Conservation (phyloP, 2,888 invertebrate species). For the Julus scanicus region DNA sequence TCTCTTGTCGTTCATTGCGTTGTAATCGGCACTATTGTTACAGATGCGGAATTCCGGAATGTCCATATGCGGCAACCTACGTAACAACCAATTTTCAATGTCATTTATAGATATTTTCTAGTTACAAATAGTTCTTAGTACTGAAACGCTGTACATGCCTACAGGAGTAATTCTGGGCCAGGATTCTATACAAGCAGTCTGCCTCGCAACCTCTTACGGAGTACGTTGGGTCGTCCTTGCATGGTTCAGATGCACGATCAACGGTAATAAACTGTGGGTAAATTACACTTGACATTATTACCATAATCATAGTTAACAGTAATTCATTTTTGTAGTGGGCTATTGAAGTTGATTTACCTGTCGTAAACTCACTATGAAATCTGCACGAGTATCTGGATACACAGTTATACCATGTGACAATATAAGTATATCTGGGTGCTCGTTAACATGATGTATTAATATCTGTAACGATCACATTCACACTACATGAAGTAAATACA, state of each 20-base stretch:
- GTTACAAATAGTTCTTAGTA: not conserved
- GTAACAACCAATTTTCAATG: not conserved
- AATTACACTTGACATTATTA: not conserved
- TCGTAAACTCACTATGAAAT: not conserved
- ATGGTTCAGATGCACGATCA: not conserved
- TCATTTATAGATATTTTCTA: no score
- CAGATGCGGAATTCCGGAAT: constrained; percentile 41
- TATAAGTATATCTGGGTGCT: constrained; percentile 40
- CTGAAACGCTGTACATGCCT: not conserved
- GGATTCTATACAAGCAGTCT: not conserved
- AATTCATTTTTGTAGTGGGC: not conserved
- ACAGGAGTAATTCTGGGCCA: constrained; percentile 25
- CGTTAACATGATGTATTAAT: constrained; percentile 49
- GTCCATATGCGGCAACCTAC: constrained; percentile 52
- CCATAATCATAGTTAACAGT: not conserved
- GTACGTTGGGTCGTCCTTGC: constrained; percentile 36
- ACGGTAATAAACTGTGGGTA: constrained; percentile 38
- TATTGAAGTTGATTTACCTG: not conserved
- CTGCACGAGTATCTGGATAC: constrained; percentile 48
- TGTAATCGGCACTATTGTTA: constrained; percentile 8
- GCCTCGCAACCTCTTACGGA: constrained; percentile 42
- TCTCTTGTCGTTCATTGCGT: constrained; percentile 14
- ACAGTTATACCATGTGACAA: constrained; percentile 28
- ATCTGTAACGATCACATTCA: not conserved
- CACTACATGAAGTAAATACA: not conserved